Evolutionary conservation across 2,797 vertebrate species (phyloP), one percentile per base, ranked within the genome.

Genomic region (Miichthys miiuy): DNA sequence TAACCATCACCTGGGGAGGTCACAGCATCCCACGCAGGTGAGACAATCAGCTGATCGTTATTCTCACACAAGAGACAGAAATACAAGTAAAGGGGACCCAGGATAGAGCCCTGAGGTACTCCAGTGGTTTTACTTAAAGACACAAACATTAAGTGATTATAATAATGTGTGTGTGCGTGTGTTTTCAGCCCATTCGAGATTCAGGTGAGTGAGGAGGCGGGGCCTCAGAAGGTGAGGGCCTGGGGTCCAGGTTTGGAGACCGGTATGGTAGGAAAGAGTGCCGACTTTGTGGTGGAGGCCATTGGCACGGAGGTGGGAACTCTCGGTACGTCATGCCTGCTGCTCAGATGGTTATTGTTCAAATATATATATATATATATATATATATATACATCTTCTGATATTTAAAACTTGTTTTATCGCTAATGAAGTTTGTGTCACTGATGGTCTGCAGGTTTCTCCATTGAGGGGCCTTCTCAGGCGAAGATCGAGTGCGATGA

Each of bases 401-500:
- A 34, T 8, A 8, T 34, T 21, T 21, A n/a, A n/a, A 51, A 51
- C n/a, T 11, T n/a, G 16, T 64, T 25, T 65, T 18, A 21, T 8
- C 3, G 34, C 8, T 34, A 8, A 44, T 23, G 12, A 25, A 9
- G 17, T 30, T 7, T 42, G 13, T 18, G 6, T 34, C 38, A 1
- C 21, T 6, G 57, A 0, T 9, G 3, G 1, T 51, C 34, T 60
- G 44, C 90, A 98, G 97, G 98, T 7, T 99, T 99, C 95, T 99
- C 97, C 68, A 98, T 99, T 2, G 97, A 99, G 93, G 97, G 98
- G 9, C 98, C 98, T 0, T 99, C 98, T 0, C 97, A 99, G 88
- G 98, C 98, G 1, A 97, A 96, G 93, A 98, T 99, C 0, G 97
- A 99, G 90, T 99, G 98, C 1, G 97, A 98, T 0, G 98, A 99